These are phyloP conservation scores for Cyanoramphus novaezelandiae DNA, from an alignment of 2,113 vertebrate species.

Conservation along the genomic window DNA sequence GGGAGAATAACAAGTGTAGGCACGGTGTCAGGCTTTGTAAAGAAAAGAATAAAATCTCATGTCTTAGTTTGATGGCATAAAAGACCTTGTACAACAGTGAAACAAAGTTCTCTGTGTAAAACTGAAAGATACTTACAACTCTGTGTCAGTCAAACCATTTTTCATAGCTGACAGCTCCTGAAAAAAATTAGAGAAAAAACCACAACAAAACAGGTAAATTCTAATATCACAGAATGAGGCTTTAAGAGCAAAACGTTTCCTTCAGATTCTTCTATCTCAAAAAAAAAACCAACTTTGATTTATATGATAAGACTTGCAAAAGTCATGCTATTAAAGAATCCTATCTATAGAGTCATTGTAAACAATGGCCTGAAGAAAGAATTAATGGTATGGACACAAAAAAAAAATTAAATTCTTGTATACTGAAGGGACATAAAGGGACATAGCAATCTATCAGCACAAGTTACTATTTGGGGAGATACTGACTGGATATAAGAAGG, in stretches of 20 bases:
- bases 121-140: constrained; percentile 17
- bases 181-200: not conserved
- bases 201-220: not conserved
- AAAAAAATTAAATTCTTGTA: not conserved
- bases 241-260: not conserved
- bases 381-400: not conserved
- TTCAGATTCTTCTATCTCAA: not conserved
- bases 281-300: constrained; percentile 9
- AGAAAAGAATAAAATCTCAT: constrained; percentile 17
- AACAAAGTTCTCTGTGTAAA: constrained; percentile 41
- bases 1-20: not conserved
- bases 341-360: not conserved
- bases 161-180: constrained; percentile 26
- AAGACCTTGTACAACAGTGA: constrained; percentile 32
- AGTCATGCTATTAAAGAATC: not conserved
- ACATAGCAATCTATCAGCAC: not conserved
- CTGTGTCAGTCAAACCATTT: constrained; percentile 31
- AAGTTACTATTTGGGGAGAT: not conserved
- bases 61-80: constrained; percentile 10
- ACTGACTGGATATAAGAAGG: not conserved
- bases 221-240: not conserved
- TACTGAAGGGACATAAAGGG: not conserved
- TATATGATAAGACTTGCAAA: not conserved
- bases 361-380: not conserved
- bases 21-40: not conserved